Conservation (phyloP, 2,888 invertebrate species). For the Dasypolia templi region DNA sequence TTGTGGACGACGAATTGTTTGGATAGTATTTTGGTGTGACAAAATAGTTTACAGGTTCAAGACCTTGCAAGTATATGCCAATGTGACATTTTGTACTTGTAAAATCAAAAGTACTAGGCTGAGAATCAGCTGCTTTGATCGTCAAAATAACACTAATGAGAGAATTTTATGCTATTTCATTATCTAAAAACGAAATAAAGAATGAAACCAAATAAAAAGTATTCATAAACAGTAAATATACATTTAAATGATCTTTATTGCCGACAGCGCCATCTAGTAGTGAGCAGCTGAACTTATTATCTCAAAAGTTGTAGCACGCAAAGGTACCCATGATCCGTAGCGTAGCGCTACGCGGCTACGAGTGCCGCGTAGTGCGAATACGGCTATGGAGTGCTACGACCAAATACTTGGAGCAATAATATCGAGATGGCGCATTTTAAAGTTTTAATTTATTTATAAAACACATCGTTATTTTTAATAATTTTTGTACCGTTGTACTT, state of each 20-base stretch:
- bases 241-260: not conserved
- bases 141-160: too few species aligned
- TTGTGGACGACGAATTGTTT: constrained; percentile 18
- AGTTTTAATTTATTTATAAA: not conserved
- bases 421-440: constrained; percentile 41
- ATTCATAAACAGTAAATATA: not conserved
- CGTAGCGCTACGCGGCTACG: constrained; percentile 7
- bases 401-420: constrained; percentile 4
- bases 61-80: not conserved
- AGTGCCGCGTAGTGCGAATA: not conserved
- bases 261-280: constrained; percentile 44
- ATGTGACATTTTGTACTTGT: not conserved
- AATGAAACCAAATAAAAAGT: not conserved
- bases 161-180: too few species aligned
- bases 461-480: not conserved
- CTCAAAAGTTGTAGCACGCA: not conserved
- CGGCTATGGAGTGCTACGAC: constrained; percentile 13
- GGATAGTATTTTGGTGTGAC: not conserved
- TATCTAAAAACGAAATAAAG: too few species aligned
- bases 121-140: not conserved
- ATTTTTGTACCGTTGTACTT: not conserved
- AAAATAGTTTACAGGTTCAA: not conserved
- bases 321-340: not conserved
- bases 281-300: not conserved
- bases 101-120: too few species aligned